Evolutionary conservation across 2,888 invertebrate genomes (phyloP), one percentile per base, ranked within the genome.

Genomic region (Dolomedes plantarius): DNA sequence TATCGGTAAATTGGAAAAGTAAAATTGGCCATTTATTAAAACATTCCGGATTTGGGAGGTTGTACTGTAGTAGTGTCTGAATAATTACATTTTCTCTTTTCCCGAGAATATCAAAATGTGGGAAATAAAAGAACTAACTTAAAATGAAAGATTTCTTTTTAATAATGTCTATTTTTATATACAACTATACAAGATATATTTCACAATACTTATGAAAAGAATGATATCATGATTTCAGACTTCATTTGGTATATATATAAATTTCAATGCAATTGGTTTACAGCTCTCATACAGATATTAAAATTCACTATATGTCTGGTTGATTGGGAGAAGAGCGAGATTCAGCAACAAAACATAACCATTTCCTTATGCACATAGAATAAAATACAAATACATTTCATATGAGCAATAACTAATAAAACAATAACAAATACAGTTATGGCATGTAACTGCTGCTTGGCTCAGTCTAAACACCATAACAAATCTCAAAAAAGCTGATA

Each of bases 161-260:
- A 75, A 69, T 67, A 82, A 56, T 62, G 19, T 83, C 82, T 73
- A 85, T 72, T 36, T 81, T 77, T 85, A 68, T 85, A 73, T 77
- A 85, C 83, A 85, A 64, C 77, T 85, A 85, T 77, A 85, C 77
- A 85, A 69, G 74, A 81, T 81, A 81, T 81, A 81, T 81, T 69
- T 81, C 65, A 80, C 79, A 80, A 78, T 80, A 73, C 39, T 74
- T 23, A 81, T 75, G 69, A 81, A 75, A 75, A 75, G n/a, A 50
- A 64, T 67, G 72, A 80, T 23, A 69, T 72, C 19, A 74, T 36
- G 50, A 73, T n/a, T 36, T 41, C 19, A 80, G 41, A 64, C 64
- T 64, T 19, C 39, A 71, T 50, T 71, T 46, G 46, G 46, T 46
- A 46, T 46, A 36, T 13, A 68, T 81, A 81, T 75, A 76, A 71